Evolutionary conservation across 2,113 vertebrate genomes (phyloP), one percentile per base, ranked within the genome.

Genomic region (Camelus dromedarius): DNA sequence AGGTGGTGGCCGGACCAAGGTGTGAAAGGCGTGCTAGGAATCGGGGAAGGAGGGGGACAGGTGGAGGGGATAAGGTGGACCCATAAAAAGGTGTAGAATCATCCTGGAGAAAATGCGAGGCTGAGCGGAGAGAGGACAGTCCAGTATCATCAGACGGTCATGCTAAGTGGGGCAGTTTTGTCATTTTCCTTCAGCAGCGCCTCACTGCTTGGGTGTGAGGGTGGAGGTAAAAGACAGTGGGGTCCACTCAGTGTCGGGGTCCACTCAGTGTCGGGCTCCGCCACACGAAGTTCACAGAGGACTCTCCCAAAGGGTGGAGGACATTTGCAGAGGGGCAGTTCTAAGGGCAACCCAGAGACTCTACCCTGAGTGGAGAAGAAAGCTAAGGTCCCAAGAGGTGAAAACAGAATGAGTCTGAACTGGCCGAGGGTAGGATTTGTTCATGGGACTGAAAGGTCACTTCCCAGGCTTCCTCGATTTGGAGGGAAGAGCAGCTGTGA

Each of bases 121-220:
- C 6, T 4, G 24, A 2, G 22, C 1, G 2, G 9, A 16, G 67
- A 12, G 24, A 2, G 18, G 32, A 0, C 0, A 10, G 42, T 6
- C 3, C 80, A 6, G 32, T 13, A 0, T 18, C 13, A 20, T 15
- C 3, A 1, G 10, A 20, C 5, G 19, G 8, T 8, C n/a, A 24
- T 0, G 0, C 5, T 4, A 6, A 6, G 0, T 2, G 24, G 54
- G 6, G 28, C 0, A 6, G 30, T 22, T 48, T 14, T 60, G 38
- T 73, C 1, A 0, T 10, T 50, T 19, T 42, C 28, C 84, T 5
- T 16, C 91, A 19, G 19, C 19, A 5, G 0, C 0, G 32, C 6
- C 24, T 42, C 26, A 1, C 30, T 24, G 42, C 5, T 3, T 5
- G 18, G 54, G 42, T 15, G 11, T 20, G 0, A 0, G 22, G 15